These are phyloP conservation scores for Diogma glabrata DNA, from an alignment of 2,888 invertebrate species.

Conservation along the genomic window DNA sequence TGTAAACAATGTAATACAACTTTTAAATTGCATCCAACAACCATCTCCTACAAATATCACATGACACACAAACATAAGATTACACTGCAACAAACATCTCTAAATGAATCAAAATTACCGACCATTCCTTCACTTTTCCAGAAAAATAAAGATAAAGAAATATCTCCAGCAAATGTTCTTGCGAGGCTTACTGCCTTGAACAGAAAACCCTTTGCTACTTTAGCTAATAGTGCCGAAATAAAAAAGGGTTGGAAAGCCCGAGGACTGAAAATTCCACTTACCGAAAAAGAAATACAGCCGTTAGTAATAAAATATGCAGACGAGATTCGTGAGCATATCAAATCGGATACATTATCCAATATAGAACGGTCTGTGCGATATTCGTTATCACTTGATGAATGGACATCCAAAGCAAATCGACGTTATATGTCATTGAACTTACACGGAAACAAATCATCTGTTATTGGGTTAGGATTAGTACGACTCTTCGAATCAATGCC, in stretches of 20 bases:
- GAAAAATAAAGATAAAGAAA: no score
- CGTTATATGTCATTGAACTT: not conserved
- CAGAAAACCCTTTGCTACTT: not conserved
- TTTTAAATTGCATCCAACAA: no score
- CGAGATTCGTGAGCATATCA: not conserved
- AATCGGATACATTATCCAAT: not conserved
- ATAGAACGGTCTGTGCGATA: not conserved
- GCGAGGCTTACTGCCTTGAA: constrained; percentile 6
- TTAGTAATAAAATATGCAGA: not conserved
- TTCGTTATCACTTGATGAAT: not conserved
- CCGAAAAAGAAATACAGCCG: not conserved
- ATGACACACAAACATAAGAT: no score
- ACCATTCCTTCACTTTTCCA: no score
- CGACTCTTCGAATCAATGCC: not conserved
- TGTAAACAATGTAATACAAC: no score
- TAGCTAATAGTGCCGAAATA: constrained; percentile 1
- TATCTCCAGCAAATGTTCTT: not conserved
- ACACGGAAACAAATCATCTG: not conserved
- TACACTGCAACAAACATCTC: no score
- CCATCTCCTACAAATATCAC: no score
- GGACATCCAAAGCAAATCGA: not conserved
- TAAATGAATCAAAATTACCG: no score
- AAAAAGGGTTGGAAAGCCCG: not conserved
- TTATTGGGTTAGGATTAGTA: not conserved
- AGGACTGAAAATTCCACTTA: not conserved